phyloP scores from a whole-genome alignment of 2,113 vertebrate genomes.

The Podarcis cretensis region DNA sequence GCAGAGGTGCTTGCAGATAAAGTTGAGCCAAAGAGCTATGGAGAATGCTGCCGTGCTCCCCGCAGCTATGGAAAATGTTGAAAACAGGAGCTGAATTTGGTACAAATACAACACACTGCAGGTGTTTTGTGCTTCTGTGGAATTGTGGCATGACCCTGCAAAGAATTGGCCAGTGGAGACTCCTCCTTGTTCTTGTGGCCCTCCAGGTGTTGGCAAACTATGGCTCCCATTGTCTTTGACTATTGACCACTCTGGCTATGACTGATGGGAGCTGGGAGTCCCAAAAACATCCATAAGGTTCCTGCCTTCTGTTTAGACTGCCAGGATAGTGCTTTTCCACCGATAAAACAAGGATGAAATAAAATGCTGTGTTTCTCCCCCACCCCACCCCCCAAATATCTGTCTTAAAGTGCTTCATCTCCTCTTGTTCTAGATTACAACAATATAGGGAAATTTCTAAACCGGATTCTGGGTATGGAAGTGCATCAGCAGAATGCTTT shows the following conservation, averaged over 20 bases:
- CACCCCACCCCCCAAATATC: neutral
- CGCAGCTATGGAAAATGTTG: neutral
- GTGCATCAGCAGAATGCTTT: constrained; percentile 97
- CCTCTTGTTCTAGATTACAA: constrained; percentile 87
- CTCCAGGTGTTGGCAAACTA: no score
- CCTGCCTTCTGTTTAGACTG: no score
- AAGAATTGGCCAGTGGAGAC: neutral
- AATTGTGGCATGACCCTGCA: neutral
- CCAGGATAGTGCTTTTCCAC: neutral
- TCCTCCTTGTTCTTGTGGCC: neutral
- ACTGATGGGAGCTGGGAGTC: no score
- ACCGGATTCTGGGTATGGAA: constrained; percentile 97
- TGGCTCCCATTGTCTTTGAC: no score
- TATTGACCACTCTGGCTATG: no score
- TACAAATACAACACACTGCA: neutral
- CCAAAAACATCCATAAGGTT: no score
- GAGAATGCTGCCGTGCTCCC: neutral
- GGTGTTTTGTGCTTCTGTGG: neutral
- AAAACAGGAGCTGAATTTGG: neutral
- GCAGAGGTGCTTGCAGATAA: neutral
- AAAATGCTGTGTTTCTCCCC: no score
- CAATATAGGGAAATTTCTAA: constrained; percentile 98
- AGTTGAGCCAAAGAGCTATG: neutral
- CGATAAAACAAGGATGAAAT: neutral
- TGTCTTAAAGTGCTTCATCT: neutral